A percentile compares a stretch with the other conserved stretches of the same genome.
Conservation (phyloP, 2,797 vertebrate species). For the Amphiprion clarkii region DNA sequence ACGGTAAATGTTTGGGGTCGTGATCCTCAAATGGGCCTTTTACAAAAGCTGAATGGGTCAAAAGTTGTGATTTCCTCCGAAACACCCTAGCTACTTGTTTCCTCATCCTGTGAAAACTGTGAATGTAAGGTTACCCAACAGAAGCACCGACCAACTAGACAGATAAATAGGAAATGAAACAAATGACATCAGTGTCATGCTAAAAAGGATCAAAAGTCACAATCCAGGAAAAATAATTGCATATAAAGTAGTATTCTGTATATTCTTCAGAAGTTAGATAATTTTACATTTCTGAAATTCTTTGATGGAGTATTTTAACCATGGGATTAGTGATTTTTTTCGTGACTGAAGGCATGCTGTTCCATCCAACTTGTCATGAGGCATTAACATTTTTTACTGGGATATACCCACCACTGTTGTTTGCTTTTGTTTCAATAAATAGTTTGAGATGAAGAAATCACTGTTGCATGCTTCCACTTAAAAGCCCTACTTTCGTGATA, state of each 20-base stretch:
- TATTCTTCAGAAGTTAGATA: too few relatives aligned
- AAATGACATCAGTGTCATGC: constrained; percentile 9
- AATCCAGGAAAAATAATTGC: neutral
- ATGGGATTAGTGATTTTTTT: too few relatives aligned
- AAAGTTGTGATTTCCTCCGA: constrained; percentile 28
- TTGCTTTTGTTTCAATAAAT: too few relatives aligned
- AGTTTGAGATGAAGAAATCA: too few relatives aligned
- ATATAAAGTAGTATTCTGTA: neutral
- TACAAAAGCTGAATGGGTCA: constrained; percentile 10
- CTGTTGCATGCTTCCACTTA: too few relatives aligned
- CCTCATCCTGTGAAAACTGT: neutral
- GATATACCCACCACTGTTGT: too few relatives aligned
- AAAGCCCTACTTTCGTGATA: too few relatives aligned
- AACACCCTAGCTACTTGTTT: constrained; percentile 38
- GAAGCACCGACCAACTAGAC: constrained; percentile 36
- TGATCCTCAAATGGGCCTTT: neutral
- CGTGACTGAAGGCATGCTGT: too few relatives aligned
- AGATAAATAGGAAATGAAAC: constrained; percentile 62
- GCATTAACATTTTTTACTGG: too few relatives aligned
- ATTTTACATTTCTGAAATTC: too few relatives aligned
- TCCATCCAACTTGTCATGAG: too few relatives aligned
- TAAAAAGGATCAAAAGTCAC: neutral
- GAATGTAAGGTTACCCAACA: constrained; percentile 49
- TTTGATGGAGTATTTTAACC: too few relatives aligned
- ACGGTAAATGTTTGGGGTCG: neutral